Conservation (phyloP, 2,888 invertebrate genomes). For the Laspeyria flexula region DNA sequence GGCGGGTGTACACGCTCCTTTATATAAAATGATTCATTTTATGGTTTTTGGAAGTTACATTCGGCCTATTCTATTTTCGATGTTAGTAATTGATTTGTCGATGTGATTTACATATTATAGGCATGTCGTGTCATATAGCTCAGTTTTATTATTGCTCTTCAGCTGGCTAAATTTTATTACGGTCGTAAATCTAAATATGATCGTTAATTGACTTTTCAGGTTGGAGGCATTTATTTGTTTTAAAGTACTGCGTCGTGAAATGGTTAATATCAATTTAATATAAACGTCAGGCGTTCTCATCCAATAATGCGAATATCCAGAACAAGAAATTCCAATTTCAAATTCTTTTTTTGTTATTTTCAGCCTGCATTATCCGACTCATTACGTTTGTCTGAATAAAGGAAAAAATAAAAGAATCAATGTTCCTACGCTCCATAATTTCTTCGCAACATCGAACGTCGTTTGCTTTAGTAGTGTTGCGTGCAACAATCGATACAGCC, state of each 20-base stretch:
- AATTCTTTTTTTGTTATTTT: background rate
- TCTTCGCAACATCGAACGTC: slow-evolving; percentile 19
- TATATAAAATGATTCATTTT: slow-evolving; percentile 57
- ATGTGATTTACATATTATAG: slow-evolving; percentile 50
- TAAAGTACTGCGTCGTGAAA: slow-evolving; percentile 13
- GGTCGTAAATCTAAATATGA: slow-evolving; percentile 43
- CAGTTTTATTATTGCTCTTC: slow-evolving; percentile 42
- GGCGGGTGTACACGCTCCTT: slow-evolving; percentile 53
- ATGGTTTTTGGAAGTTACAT: slow-evolving; percentile 55
- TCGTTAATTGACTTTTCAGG: slow-evolving; percentile 45
- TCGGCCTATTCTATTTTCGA: slow-evolving; percentile 47
- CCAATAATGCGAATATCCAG: background rate
- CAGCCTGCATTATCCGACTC: background rate
- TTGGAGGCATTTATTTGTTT: slow-evolving; percentile 26
- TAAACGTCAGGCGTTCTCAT: background rate
- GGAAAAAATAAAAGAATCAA: slow-evolving; percentile 18
- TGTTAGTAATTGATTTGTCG: slow-evolving; percentile 56
- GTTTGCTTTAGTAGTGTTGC: slow-evolving; percentile 41
- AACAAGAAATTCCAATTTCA: background rate
- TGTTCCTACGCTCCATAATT: slow-evolving; percentile 33
- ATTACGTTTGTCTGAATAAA: background rate
- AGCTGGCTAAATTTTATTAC: slow-evolving; percentile 38
- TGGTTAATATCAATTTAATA: slow-evolving; percentile 2
- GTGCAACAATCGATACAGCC: slow-evolving; percentile 50
- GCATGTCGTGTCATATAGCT: slow-evolving; percentile 41